phyloP scores from a whole-genome alignment of 2,113 vertebrate species.

The Callaeas wilsoni region DNA sequence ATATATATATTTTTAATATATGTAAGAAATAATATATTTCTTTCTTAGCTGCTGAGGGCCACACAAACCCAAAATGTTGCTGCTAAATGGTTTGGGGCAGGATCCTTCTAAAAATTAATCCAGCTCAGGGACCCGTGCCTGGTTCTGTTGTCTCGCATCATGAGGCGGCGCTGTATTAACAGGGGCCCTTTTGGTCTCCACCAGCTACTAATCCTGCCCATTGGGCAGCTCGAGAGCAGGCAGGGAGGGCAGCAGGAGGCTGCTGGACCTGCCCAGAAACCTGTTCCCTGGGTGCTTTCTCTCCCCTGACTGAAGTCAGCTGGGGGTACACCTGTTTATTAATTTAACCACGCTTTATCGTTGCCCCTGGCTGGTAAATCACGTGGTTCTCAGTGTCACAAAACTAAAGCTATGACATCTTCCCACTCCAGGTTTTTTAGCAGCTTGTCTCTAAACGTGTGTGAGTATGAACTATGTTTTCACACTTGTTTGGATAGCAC shows the following conservation, averaged over 20 bases:
- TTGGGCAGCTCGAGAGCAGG: not conserved
- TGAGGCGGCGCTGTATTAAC: not conserved
- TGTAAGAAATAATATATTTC: too few relatives aligned
- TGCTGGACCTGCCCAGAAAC: not conserved
- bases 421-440: not conserved
- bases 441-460: not conserved
- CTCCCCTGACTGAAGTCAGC: not conserved
- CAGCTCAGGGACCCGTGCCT: not conserved
- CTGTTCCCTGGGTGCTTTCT: not conserved
- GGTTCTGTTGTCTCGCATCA: accelerated
- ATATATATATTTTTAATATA: too few relatives aligned
- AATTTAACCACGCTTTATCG: accelerated
- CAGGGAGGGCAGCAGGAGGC: not conserved
- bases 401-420: not conserved
- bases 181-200: not conserved
- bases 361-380: not conserved
- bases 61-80: not conserved
- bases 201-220: not conserved
- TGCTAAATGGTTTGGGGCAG: not conserved
- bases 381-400: not conserved
- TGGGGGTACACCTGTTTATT: accelerated
- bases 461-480: not conserved
- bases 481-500: not conserved
- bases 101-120: not conserved
- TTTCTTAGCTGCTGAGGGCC: not conserved